phyloP scores from a whole-genome alignment of 2,113 vertebrate genomes.

The Ochotona curzoniae region DNA sequence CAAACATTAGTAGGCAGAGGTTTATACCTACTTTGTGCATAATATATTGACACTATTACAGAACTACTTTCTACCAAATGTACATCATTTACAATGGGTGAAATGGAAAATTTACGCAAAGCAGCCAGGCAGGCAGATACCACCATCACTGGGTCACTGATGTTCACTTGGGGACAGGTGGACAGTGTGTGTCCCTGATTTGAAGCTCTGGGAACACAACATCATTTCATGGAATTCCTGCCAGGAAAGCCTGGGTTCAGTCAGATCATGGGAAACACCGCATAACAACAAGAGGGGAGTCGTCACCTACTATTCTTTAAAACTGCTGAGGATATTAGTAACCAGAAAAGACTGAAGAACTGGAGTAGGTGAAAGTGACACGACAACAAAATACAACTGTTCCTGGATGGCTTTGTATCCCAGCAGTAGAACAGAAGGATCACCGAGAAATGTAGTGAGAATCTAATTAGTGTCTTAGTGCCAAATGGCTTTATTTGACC shows the following conservation, averaged over 20 bases:
- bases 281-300: not conserved
- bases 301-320: not conserved
- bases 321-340: not conserved
- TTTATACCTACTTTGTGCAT: not conserved
- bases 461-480: not conserved
- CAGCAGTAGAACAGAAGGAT: slow-evolving; percentile 28
- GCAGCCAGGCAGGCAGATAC: not conserved
- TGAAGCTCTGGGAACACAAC: not conserved
- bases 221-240: not conserved
- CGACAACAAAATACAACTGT: slow-evolving; percentile 27
- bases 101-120: not conserved
- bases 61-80: not conserved
- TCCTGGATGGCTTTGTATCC: not conserved
- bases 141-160: not conserved
- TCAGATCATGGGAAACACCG: not conserved
- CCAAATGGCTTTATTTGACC: not conserved
- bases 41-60: not conserved
- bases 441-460: not conserved
- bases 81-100: not conserved
- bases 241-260: not conserved
- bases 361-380: not conserved
- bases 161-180: not conserved
- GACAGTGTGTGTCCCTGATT: not conserved
- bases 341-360: not conserved
- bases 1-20: not conserved